A percentile compares a stretch with the other conserved stretches of the same genome.
Conservation (phyloP, 2,113 vertebrate species). For the Todiramphus saurophagus region DNA sequence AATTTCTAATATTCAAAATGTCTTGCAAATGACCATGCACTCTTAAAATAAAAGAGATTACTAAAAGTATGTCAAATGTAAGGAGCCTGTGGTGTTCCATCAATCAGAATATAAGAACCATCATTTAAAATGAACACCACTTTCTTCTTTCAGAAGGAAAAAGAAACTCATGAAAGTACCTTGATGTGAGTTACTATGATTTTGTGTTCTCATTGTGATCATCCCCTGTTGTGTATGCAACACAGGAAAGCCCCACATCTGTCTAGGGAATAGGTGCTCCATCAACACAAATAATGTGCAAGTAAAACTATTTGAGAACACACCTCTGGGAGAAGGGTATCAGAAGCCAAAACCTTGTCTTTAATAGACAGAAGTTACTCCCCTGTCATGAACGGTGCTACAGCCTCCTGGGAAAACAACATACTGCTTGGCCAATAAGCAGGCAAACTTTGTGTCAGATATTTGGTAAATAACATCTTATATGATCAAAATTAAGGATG, state of each 20-base stretch:
- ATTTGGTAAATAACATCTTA: background rate
- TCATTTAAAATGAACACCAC: background rate
- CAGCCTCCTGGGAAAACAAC: background rate
- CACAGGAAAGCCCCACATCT: background rate
- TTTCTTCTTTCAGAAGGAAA: background rate
- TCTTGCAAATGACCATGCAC: background rate
- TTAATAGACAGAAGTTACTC: background rate
- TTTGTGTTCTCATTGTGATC: background rate
- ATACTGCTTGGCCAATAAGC: no score
- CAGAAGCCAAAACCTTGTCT: background rate
- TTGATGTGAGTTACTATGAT: background rate
- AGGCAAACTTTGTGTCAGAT: background rate
- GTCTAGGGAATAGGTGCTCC: background rate
- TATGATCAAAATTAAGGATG: accelerated
- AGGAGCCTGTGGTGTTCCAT: background rate
- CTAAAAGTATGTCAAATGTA: background rate
- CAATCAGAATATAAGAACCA: background rate
- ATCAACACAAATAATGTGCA: background rate
- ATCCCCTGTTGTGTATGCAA: background rate
- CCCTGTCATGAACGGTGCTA: background rate
- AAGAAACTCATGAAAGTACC: background rate
- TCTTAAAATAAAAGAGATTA: background rate
- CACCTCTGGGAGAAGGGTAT: background rate
- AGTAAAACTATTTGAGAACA: background rate
- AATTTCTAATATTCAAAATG: background rate